Percentiles rank a stretch among this genome's conserved stretches.
Conservation (phyloP, 2,113 vertebrate genomes). For the Leptobrachium leishanense region DNA sequence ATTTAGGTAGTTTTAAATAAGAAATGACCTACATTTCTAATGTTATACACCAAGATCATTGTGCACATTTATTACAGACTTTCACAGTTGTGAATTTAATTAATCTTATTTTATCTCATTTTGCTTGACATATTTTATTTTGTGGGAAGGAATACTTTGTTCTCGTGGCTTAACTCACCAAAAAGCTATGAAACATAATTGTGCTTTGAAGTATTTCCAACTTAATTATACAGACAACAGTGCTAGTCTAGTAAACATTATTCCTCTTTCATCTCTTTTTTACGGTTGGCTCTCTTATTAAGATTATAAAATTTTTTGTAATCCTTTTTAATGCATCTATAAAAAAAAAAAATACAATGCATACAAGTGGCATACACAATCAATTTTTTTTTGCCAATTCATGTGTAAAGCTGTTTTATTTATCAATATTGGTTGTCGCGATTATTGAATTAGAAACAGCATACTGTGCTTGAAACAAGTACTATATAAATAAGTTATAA, state of each 20-base stretch:
- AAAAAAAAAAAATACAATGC: conserved; percentile 34
- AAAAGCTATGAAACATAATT: conserved; percentile 51
- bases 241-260: conserved; percentile 46
- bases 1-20: background rate
- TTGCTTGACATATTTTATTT: conserved; percentile 45
- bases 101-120: conserved; percentile 46
- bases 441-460: no score
- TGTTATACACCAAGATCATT: conserved; percentile 8
- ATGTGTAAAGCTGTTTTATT: no score
- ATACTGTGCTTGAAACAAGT: no score
- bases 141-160: conserved; percentile 35
- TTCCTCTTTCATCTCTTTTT: conserved; percentile 24
- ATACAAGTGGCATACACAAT: conserved; percentile 8
- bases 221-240: conserved; percentile 54
- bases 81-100: conserved; percentile 45
- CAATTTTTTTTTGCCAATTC: no score
- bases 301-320: conserved; percentile 32
- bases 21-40: conserved; percentile 12
- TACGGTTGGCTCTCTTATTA: conserved; percentile 25
- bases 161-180: conserved; percentile 54
- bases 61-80: conserved; percentile 38
- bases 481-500: no score
- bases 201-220: conserved; percentile 57
- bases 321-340: conserved; percentile 5
- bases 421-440: no score